Conservation (phyloP, 2,888 invertebrate species). For the Caenorhabditis auriculariae region DNA sequence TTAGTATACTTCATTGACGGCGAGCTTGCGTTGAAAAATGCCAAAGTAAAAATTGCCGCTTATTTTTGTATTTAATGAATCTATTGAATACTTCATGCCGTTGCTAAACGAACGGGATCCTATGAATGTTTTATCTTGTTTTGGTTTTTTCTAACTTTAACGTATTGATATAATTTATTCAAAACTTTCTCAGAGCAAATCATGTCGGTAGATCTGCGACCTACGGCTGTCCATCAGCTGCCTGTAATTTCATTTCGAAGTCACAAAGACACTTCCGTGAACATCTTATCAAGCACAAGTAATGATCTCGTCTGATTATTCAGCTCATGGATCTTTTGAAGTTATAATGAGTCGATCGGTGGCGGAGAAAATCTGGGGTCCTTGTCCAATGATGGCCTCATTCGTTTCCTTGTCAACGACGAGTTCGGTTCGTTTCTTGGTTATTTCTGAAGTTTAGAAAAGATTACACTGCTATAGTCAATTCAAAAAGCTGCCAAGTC, state of each 20-base stretch:
- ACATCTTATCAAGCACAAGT: slow-evolving; percentile 52
- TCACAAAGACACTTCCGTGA: slow-evolving; percentile 57
- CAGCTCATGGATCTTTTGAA: no score
- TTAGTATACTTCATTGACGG: no score
- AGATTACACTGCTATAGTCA: no score
- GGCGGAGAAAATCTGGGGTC: no score
- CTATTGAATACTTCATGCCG: neutral
- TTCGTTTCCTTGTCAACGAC: slow-evolving; percentile 35
- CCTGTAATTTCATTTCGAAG: slow-evolving; percentile 53
- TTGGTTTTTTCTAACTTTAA: no score
- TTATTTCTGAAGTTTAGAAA: no score
- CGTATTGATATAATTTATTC: no score
- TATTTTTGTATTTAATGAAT: neutral
- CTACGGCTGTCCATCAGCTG: slow-evolving; percentile 56
- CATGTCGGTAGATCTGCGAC: slow-evolving; percentile 56
- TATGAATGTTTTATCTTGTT: slow-evolving; percentile 1
- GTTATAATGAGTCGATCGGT: no score
- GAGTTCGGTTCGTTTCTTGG: slow-evolving; percentile 39
- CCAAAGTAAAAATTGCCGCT: neutral
- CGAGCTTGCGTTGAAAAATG: neutral
- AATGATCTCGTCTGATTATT: no score
- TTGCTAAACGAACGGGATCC: neutral
- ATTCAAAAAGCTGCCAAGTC: no score
- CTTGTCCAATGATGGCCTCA: slow-evolving; percentile 6
- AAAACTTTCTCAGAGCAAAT: slow-evolving; percentile 37